Evolutionary conservation across 2,888 invertebrate species (phyloP).

Genomic region (Hydrotaea diabolus): DNA sequence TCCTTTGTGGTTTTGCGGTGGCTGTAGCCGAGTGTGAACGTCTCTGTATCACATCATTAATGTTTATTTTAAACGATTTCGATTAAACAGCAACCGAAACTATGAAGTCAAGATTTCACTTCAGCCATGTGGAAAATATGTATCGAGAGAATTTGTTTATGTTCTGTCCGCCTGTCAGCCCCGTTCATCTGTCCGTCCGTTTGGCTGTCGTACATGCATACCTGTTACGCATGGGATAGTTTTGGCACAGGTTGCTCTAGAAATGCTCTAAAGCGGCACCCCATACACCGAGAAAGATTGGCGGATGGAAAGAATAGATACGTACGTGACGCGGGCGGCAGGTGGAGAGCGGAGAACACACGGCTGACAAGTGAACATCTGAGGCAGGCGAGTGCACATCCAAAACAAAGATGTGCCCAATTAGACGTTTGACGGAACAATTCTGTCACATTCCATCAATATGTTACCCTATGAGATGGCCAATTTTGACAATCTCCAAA

Average conservation of each 20-base stretch:
- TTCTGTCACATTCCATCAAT: slow-evolving; percentile 23
- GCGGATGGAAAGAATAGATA: not conserved
- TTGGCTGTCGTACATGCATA: slow-evolving; percentile 1
- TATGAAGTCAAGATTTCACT: slow-evolving; percentile 12
- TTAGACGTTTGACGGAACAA: slow-evolving; percentile 21
- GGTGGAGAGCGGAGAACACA: not conserved
- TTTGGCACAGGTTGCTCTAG: slow-evolving; percentile 32
- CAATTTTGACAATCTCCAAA: slow-evolving; percentile 9
- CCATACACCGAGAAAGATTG: slow-evolving; percentile 1
- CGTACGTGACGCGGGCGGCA: not conserved
- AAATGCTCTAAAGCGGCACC: slow-evolving; percentile 16
- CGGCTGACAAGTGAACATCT: not conserved
- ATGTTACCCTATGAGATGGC: not conserved
- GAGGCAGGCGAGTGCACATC: not conserved
- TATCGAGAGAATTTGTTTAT: slow-evolving; percentile 19
- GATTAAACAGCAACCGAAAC: slow-evolving; percentile 33
- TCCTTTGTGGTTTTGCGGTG: not conserved
- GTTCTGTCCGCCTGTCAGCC: not conserved
- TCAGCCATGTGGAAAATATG: slow-evolving; percentile 28
- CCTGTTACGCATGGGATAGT: slow-evolving; percentile 26
- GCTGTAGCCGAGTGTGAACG: not conserved
- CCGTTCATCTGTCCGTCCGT: not conserved
- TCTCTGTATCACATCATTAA: slow-evolving; percentile 40
- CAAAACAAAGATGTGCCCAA: slow-evolving; percentile 5
- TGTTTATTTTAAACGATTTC: slow-evolving; percentile 60